Conservation (phyloP, 2,888 invertebrate species). For the Gnatocerus cornutus region DNA sequence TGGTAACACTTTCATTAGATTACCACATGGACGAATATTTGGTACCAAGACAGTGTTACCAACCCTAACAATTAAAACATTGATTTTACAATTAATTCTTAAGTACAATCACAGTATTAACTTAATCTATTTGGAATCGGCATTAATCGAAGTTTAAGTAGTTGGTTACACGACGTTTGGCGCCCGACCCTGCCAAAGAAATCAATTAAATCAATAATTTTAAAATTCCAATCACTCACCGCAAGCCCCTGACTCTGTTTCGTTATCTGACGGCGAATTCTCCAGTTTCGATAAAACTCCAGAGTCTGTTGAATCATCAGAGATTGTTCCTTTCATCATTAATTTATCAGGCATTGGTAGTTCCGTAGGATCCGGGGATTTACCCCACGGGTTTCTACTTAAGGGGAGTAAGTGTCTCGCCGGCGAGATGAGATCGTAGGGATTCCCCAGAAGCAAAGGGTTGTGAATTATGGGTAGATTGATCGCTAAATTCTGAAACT, state of each 20-base stretch:
- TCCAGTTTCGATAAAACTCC: slow-evolving; percentile 63
- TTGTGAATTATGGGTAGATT: slow-evolving; percentile 66
- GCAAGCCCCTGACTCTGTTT: slow-evolving; percentile 53
- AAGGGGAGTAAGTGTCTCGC: slow-evolving; percentile 62
- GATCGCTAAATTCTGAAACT: slow-evolving; percentile 52
- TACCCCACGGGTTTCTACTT: slow-evolving; percentile 58
- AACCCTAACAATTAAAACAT: slow-evolving; percentile 53
- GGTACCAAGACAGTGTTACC: slow-evolving; percentile 52
- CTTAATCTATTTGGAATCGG: slow-evolving; percentile 44
- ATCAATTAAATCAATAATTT: slow-evolving; percentile 12
- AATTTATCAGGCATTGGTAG: slow-evolving; percentile 70
- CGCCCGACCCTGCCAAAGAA: slow-evolving; percentile 34
- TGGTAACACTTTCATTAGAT: slow-evolving; percentile 52
- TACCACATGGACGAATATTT: slow-evolving; percentile 26
- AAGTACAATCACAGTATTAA: slow-evolving; percentile 54
- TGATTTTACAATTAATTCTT: slow-evolving; percentile 38
- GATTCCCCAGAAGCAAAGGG: slow-evolving; percentile 64
- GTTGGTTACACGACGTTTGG: slow-evolving; percentile 53
- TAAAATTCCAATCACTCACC: slow-evolving; percentile 47
- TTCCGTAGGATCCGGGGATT: slow-evolving; percentile 67
- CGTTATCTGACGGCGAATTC: slow-evolving; percentile 59
- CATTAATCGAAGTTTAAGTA: slow-evolving; percentile 58
- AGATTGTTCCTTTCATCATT: slow-evolving; percentile 63
- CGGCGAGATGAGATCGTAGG: slow-evolving; percentile 67
- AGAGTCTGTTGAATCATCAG: slow-evolving; percentile 68